Base-by-base conservation (phyloP, 2,888 invertebrate species). In the Mesorhabditis spiculigera region DNA sequence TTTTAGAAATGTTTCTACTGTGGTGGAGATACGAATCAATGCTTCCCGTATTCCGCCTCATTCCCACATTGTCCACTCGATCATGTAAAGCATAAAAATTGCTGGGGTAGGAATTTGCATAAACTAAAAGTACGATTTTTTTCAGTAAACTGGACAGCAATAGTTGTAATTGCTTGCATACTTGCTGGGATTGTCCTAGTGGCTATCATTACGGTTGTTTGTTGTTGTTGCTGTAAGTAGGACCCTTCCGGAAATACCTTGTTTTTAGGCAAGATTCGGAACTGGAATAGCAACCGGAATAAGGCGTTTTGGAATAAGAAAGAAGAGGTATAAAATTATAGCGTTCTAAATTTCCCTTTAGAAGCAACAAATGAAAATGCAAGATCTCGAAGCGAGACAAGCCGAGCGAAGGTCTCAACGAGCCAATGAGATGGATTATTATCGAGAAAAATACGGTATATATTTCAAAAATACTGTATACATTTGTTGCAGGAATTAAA, bases 1-100 rank as follows among this genome's bases (percentile, higher is more conserved):
- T 44, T 69, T 61, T 67, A 75, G 75, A 69, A 76, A 3, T 80
- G 80, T 66, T 80, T 80, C 70, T 80, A 77, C 77, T 80, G 80
- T 65, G 75, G 74, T n/a, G 80, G 76, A 50, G 71, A 72, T n/a
- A 74, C 65, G 41, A 72, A 78, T 41, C 62, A 70, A 62, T 78
- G 78, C 58, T 71, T 80, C 63, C 71, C 71, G 28, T 80, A 76
- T 65, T 78, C 78, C 61, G 78, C 77, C 78, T 78, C 78, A 69
- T 80, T 78, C 71, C 80, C 80, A 0, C 70, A 74, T 43, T 80
- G 80, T 65, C 70, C 73, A 64, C 73, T 80, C 65, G 74, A 78
- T 58, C 69, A 80, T 41, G 80, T 76, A 45, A 74, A 76, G 66
- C 77, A 80, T 69, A 75, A 75, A 10, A 71, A 74, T 13, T 80